phyloP scores from a whole-genome alignment of 2,888 invertebrate genomes.

The Athalia cordata region DNA sequence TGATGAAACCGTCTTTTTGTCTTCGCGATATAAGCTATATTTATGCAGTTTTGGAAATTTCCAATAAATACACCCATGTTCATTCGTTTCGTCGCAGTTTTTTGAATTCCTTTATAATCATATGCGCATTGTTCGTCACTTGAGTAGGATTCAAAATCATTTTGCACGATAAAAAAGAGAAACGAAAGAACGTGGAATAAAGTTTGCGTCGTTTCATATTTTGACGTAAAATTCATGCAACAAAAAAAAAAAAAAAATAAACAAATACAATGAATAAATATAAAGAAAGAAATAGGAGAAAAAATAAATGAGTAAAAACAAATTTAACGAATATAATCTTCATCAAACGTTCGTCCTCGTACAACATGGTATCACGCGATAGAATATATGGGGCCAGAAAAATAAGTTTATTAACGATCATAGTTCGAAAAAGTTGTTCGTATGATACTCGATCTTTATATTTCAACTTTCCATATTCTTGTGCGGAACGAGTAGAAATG shows the following conservation, averaged over 20 bases:
- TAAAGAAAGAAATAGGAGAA: background rate
- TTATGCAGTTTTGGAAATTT: background rate
- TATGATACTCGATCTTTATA: background rate
- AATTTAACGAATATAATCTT: background rate
- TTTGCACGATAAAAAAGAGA: background rate
- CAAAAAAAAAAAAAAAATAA: conserved; percentile 12
- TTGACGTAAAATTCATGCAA: background rate
- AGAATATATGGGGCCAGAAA: conserved; percentile 23
- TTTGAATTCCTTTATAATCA: no score
- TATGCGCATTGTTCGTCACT: no score
- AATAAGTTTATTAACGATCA: conserved; percentile 22
- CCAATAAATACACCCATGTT: background rate
- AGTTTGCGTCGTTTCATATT: conserved; percentile 16
- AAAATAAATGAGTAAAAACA: background rate
- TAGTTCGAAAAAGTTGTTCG: conserved; percentile 5
- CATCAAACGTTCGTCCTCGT: conserved; percentile 31
- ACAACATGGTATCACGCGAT: conserved; percentile 27
- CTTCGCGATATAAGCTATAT: background rate
- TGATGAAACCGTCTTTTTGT: background rate
- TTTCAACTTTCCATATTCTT: conserved; percentile 13
- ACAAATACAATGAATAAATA: background rate
- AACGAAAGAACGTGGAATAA: background rate
- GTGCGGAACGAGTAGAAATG: background rate
- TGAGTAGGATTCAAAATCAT: no score
- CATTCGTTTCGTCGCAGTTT: no score